Base-by-base conservation (phyloP, 2,113 vertebrate genomes). In the Axis porcinus region DNA sequence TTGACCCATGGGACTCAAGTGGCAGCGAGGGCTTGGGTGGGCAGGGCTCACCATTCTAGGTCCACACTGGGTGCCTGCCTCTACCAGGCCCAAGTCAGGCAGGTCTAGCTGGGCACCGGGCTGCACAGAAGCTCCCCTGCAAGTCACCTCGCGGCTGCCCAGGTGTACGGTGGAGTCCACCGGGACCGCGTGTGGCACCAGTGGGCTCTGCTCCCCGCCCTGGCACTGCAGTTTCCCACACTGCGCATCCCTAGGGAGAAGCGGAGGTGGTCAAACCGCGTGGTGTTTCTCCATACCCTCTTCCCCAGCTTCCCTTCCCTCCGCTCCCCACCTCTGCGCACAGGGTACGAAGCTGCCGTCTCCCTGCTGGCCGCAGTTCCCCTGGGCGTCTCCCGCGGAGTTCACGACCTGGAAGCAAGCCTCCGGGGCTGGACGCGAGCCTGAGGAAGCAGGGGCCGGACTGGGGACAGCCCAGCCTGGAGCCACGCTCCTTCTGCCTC, bases 141-240 rank as follows among this genome's bases (percentile, higher is more conserved):
- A 99, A 95, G 99, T 99, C 93, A 99, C 99, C 97, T 99, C 99
- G 0, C 96, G 97, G 95, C 99, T 99, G 0, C 98, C 98, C 0
- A 99, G 98, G 33, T 95, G 99, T 98, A 99, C 98, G 52, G 99
- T 99, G 97, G 99, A 99, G 98, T 99, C 99, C 6, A 99, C 99
- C 52, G 99, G 99, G 52, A 99, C 99, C 0, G 98, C 99, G 84
- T 99, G 99, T 81, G 99, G 99, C 7, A 99, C 98, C 92, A 99
- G 99, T 2, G 99, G 99, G 90, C 99, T 99, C 91, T 99, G 99
- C 54, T 99, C 99, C 0, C 99, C 99, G 7, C 99, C 99, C 98
- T 99, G 99, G 97, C 99, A 99, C 98, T 99, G 99, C 97, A 99
- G 99, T 98, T 99, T 99, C 4, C 99, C 99, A 47, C 99, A 99